A percentile compares a stretch with the other conserved stretches of the same genome.
Evolutionary conservation across 2,888 invertebrate genomes (phyloP).

Genomic region (Tetragonula carbonaria): DNA sequence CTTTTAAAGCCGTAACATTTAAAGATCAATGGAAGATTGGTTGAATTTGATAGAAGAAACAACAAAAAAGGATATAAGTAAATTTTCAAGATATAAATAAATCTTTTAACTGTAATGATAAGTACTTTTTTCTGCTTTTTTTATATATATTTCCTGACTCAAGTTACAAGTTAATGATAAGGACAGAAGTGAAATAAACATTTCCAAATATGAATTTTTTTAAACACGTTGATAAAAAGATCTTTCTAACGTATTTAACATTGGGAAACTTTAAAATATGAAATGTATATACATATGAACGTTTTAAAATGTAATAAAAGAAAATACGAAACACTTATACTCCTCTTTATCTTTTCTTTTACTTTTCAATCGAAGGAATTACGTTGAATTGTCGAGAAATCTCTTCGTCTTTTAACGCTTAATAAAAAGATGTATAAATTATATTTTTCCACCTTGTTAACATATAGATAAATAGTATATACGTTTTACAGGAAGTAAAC

Average conservation of each 20-base stretch:
- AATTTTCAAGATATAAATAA: background rate
- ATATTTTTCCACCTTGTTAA: background rate
- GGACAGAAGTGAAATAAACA: too few species aligned
- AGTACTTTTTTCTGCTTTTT: background rate
- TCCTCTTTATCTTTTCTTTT: background rate
- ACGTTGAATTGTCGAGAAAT: too few species aligned
- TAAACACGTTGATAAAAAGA: too few species aligned
- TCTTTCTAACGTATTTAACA: background rate
- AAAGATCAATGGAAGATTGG: too few species aligned
- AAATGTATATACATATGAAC: background rate
- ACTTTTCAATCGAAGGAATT: too few species aligned
- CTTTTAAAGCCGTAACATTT: too few species aligned
- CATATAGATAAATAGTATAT: too few species aligned
- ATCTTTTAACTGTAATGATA: background rate
- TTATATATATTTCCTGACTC: background rate
- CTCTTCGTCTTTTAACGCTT: background rate
- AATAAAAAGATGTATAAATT: background rate
- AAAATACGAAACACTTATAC: background rate
- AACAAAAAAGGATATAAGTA: background rate
- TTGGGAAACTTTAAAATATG: background rate
- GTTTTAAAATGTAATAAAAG: background rate
- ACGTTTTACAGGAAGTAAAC: background rate
- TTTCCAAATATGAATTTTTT: background rate
- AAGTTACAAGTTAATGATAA: background rate
- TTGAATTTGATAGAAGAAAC: background rate